Percentiles rank a stretch among this genome's conserved stretches.
These are phyloP conservation scores for Notolepis coatsorum DNA, from an alignment of 2,797 vertebrate genomes.

Conservation along the genomic window DNA sequence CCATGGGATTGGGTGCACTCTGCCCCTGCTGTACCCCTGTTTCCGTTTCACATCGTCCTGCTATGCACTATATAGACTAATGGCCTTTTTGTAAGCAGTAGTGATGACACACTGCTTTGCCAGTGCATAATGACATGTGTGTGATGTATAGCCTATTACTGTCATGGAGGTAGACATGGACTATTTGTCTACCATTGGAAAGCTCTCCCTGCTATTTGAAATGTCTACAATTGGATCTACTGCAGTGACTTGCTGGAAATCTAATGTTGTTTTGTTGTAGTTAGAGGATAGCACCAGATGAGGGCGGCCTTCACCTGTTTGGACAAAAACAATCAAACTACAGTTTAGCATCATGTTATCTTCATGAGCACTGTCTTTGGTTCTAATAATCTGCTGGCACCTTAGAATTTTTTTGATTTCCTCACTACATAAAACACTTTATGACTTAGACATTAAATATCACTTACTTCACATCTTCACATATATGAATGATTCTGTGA, in stretches of 20 bases:
- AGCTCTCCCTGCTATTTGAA: background rate
- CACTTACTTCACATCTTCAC: background rate
- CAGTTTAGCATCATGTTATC: background rate
- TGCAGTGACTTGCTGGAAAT: background rate
- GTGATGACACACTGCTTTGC: no score
- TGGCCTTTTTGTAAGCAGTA: no score
- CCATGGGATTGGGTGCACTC: no score
- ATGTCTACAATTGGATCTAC: background rate
- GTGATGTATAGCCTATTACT: background rate
- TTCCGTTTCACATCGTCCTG: no score
- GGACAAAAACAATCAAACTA: background rate
- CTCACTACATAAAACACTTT: constrained; percentile 9
- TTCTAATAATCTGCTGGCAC: constrained; percentile 1
- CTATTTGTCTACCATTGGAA: background rate
- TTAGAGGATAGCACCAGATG: constrained; percentile 37
- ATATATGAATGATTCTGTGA: background rate
- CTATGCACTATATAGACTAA: no score
- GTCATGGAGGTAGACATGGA: background rate
- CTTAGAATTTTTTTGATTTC: background rate
- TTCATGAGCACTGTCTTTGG: background rate
- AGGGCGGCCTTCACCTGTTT: constrained; percentile 28
- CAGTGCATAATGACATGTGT: background rate
- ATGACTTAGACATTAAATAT: no score
- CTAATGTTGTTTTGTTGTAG: background rate
- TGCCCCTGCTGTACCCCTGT: no score